phyloP scores from a whole-genome alignment of 2,888 invertebrate species.

The Drosophila borborema region DNA sequence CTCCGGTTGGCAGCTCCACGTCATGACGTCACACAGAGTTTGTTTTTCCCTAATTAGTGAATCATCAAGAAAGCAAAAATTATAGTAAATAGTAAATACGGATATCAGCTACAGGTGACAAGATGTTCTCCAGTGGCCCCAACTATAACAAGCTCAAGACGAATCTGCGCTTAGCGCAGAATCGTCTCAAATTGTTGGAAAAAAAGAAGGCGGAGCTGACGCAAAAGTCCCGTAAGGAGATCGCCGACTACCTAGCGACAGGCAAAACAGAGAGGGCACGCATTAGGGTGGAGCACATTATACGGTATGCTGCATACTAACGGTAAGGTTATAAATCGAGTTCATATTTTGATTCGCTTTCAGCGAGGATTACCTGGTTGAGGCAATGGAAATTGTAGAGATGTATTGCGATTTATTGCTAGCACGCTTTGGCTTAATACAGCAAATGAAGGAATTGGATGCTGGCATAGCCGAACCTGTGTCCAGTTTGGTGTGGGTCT shows the following conservation, averaged over 20 bases:
- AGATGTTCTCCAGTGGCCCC: constrained; percentile 95
- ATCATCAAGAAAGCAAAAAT: constrained; percentile 47
- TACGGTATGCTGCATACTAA: constrained; percentile 87
- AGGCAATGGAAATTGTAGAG: constrained; percentile 99
- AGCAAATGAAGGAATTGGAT: constrained; percentile 98
- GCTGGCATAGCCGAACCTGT: constrained; percentile 98
- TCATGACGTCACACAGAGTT: constrained; percentile 64
- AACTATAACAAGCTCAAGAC: constrained; percentile 99
- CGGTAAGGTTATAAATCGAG: background rate
- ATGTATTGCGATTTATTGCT: constrained; percentile 99
- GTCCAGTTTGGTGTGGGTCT: constrained; percentile 96
- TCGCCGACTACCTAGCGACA: constrained; percentile 96
- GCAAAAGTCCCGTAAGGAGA: constrained; percentile 96
- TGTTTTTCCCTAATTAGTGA: constrained; percentile 64
- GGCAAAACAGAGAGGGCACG: constrained; percentile 96
- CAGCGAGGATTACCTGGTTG: constrained; percentile 99
- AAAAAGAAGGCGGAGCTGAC: constrained; percentile 99
- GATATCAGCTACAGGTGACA: constrained; percentile 31
- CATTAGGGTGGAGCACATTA: constrained; percentile 99
- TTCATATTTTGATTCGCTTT: background rate
- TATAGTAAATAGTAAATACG: constrained; percentile 21
- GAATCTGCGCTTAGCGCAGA: constrained; percentile 95
- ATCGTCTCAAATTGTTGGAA: constrained; percentile 96
- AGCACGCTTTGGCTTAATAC: constrained; percentile 97
- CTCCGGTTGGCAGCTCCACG: constrained; percentile 29